phyloP scores from a whole-genome alignment of 2,797 vertebrate genomes.

The Pseudotriccus pelzelni region DNA sequence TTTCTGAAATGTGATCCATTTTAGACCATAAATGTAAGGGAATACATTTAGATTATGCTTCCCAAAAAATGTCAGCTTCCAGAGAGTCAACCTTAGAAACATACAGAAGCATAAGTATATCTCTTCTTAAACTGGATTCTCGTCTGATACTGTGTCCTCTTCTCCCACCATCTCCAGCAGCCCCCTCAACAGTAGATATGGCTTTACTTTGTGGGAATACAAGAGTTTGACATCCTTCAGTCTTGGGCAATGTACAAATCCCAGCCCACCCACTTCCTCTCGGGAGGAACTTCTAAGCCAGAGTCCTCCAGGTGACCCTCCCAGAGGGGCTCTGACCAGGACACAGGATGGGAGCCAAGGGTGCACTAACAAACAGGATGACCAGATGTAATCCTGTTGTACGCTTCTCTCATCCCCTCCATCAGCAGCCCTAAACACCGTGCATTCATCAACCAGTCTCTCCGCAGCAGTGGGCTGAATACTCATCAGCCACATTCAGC shows the following conservation, averaged over 20 bases:
- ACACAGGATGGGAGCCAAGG: not conserved
- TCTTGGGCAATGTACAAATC: not conserved
- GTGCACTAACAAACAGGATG: constrained; percentile 25
- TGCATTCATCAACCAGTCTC: not conserved
- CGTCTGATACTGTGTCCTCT: not conserved
- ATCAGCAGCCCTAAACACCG: not conserved
- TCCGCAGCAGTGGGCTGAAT: not conserved
- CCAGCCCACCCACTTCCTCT: not conserved
- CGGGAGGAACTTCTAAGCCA: not conserved
- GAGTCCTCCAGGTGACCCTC: not conserved
- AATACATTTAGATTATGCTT: accelerated
- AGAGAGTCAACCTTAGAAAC: not conserved
- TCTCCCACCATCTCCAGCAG: not conserved
- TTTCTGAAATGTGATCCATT: not conserved
- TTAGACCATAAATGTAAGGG: not conserved
- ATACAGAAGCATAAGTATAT: not conserved
- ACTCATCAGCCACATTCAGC: not conserved
- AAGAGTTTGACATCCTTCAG: not conserved
- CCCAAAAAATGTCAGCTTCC: not conserved
- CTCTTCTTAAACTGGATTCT: not conserved
- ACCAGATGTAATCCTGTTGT: not conserved
- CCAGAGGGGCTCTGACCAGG: not conserved
- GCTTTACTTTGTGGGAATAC: not conserved
- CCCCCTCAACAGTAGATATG: not conserved
- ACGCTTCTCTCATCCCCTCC: not conserved